A percentile compares a stretch with the other conserved stretches of the same genome.
These are phyloP conservation scores for Dasyprocta punctata DNA, from an alignment of 2,113 vertebrate species.

Conservation along the genomic window DNA sequence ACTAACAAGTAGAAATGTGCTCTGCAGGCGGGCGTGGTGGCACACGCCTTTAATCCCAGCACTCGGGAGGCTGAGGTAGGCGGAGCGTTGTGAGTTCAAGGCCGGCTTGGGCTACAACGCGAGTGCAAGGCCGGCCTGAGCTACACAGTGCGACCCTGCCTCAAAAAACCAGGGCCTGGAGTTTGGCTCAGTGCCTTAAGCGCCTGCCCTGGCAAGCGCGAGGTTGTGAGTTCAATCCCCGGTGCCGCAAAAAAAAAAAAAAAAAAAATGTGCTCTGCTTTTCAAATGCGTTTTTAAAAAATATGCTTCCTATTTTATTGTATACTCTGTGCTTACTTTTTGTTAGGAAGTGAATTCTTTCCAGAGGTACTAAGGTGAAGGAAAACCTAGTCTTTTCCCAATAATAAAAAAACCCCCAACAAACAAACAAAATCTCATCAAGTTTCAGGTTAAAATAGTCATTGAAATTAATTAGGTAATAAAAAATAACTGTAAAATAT, in stretches of 20 bases:
- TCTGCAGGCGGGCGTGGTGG: too few relatives aligned
- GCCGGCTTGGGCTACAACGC: too few relatives aligned
- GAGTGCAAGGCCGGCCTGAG: too few relatives aligned
- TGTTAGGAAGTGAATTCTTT: neutral
- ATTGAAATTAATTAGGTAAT: neutral
- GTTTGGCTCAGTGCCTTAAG: too few relatives aligned
- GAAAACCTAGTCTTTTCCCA: neutral
- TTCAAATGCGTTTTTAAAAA: neutral
- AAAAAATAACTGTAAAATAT: neutral
- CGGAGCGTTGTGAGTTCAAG: too few relatives aligned
- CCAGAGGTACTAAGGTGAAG: neutral
- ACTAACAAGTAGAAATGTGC: neutral
- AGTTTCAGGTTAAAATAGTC: neutral
- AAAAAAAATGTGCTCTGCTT: neutral
- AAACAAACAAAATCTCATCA: neutral
- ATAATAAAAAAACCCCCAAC: neutral
- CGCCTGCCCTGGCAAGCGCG: too few relatives aligned
- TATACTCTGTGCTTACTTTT: neutral
- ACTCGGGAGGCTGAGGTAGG: too few relatives aligned
- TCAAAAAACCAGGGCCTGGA: too few relatives aligned
- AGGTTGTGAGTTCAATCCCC: too few relatives aligned
- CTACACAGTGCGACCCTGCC: too few relatives aligned
- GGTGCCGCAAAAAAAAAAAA: too few relatives aligned
- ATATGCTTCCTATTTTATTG: neutral
- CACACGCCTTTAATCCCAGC: too few relatives aligned